Evolutionary conservation across 2,888 invertebrate genomes (phyloP).

Genomic region (Dynastes grantii): DNA sequence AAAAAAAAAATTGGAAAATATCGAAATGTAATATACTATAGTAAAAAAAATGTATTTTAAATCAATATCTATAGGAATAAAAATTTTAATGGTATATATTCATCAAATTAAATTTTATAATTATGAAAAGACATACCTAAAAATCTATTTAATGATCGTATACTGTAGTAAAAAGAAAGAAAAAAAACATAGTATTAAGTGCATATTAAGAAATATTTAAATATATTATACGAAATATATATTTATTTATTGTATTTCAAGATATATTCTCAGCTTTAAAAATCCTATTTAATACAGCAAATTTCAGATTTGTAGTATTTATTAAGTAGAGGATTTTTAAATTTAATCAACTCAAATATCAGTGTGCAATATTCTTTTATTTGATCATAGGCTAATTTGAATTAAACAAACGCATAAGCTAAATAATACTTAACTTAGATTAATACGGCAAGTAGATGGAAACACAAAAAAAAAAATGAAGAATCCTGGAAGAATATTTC

Average conservation of each 20-base stretch:
- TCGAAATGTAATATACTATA: conserved; percentile 55
- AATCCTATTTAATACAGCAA: conserved; percentile 58
- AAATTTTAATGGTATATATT: conserved; percentile 60
- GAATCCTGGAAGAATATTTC: conserved; percentile 51
- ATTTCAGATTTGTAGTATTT: conserved; percentile 57
- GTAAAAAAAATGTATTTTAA: conserved; percentile 58
- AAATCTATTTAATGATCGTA: conserved; percentile 57
- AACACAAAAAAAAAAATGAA: neutral
- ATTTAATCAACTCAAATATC: conserved; percentile 52
- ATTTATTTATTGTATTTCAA: conserved; percentile 57
- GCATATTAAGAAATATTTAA: conserved; percentile 45
- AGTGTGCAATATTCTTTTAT: conserved; percentile 31
- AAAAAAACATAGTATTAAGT: conserved; percentile 37
- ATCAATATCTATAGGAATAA: conserved; percentile 61
- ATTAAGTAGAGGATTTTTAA: conserved; percentile 57
- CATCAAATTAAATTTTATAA: conserved; percentile 60
- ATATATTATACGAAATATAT: conserved; percentile 47
- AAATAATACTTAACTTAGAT: neutral
- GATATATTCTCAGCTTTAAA: conserved; percentile 57
- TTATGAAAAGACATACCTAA: conserved; percentile 58
- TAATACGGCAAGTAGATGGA: conserved; percentile 36
- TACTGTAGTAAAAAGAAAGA: conserved; percentile 48
- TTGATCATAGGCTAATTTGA: conserved; percentile 30
- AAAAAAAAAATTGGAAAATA: conserved; percentile 50
- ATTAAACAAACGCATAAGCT: conserved; percentile 44